Evolutionary conservation across 2,888 invertebrate genomes (phyloP).

Genomic region (Tiliacea aurago): DNA sequence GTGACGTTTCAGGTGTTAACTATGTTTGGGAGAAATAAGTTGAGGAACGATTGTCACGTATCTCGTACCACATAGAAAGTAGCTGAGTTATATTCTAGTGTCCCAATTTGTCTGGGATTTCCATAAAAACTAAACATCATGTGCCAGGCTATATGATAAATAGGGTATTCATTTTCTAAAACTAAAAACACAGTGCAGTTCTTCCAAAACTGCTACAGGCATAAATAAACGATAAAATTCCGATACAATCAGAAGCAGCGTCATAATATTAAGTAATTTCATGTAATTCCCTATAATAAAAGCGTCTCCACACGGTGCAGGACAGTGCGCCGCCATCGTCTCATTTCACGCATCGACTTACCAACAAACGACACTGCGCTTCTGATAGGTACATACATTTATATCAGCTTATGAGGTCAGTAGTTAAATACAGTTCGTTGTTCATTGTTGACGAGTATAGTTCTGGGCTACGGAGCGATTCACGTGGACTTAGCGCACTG

Average conservation of each 20-base stretch:
- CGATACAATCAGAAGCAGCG: conserved; percentile 12
- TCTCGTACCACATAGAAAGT: background rate
- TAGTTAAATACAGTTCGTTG: conserved; percentile 6
- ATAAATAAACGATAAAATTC: conserved; percentile 4
- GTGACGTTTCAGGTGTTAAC: conserved; percentile 11
- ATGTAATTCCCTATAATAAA: conserved; percentile 25
- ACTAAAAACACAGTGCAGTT: background rate
- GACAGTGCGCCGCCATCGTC: conserved; percentile 54
- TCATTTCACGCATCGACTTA: conserved; percentile 78
- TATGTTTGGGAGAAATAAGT: conserved; percentile 10
- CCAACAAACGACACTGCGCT: conserved; percentile 69
- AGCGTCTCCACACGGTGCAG: background rate
- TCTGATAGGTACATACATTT: conserved; percentile 21
- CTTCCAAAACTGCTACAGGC: background rate
- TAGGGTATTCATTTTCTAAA: background rate
- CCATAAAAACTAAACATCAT: background rate
- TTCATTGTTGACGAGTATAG: background rate
- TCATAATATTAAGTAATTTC: conserved; percentile 31
- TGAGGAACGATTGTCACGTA: background rate
- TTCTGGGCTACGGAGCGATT: background rate
- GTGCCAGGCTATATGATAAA: background rate
- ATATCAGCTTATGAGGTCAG: conserved; percentile 9
- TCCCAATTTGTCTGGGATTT: background rate
- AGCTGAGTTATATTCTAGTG: background rate
- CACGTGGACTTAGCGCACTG: background rate